phyloP scores from a whole-genome alignment of 2,113 vertebrate genomes.

The Lophius piscatorius region DNA sequence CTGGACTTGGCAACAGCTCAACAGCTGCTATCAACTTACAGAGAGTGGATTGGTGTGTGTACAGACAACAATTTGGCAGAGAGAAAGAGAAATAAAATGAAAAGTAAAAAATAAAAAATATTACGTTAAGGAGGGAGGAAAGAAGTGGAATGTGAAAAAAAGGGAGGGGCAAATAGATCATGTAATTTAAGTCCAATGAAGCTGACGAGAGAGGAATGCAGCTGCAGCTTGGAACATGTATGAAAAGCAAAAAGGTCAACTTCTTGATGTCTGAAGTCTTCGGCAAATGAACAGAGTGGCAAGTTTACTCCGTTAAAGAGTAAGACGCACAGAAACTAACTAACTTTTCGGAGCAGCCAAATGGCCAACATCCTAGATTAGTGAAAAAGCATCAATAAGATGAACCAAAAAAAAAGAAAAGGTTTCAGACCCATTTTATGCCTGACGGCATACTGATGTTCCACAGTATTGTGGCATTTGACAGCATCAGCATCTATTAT shows the following conservation, averaged over 20 bases:
- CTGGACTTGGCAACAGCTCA: constrained; percentile 56
- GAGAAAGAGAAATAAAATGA: neutral
- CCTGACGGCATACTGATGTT: too few relatives aligned
- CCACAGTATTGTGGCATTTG: too few relatives aligned
- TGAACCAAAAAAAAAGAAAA: too few relatives aligned
- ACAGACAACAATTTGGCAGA: constrained; percentile 27
- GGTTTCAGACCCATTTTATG: too few relatives aligned
- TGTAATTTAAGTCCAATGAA: constrained; percentile 19
- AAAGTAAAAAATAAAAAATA: constrained; percentile 11
- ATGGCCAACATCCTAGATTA: neutral
- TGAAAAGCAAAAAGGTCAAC: constrained; percentile 47
- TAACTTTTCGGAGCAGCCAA: neutral
- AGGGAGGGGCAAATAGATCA: neutral
- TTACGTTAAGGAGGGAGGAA: neutral
- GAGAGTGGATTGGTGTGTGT: constrained; percentile 4
- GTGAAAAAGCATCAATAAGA: too few relatives aligned
- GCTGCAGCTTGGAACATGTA: constrained; percentile 67
- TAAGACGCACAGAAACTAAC: neutral
- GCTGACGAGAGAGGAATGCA: constrained; percentile 58
- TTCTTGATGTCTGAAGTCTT: constrained; percentile 36
- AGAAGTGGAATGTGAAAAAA: constrained; percentile 25
- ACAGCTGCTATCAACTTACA: constrained; percentile 70
- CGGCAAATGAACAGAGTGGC: constrained; percentile 14
- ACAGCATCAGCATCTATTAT: too few relatives aligned
- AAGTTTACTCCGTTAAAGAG: neutral